Percentiles rank a stretch among this genome's conserved stretches.
Evolutionary conservation across 2,797 vertebrate species (phyloP).

Genomic region (Chaenodraco wilsoni): DNA sequence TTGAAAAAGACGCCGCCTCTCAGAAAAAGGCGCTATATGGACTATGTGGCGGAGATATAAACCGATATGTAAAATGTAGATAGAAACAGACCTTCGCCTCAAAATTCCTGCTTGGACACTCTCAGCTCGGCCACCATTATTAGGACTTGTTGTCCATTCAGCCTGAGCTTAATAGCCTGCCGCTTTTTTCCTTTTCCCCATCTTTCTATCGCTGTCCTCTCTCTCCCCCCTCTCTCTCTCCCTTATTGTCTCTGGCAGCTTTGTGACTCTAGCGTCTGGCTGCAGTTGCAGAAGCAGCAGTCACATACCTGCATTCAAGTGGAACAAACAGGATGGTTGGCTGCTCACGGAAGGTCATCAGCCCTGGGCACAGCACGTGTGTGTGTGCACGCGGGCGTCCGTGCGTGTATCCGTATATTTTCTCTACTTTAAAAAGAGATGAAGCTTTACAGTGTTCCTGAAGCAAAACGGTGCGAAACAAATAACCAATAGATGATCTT

Average conservation of each 20-base stretch:
- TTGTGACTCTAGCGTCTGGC: constrained; percentile 68
- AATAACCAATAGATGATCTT: constrained; percentile 5
- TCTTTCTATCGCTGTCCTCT: constrained; percentile 17
- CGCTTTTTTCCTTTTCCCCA: too few species aligned
- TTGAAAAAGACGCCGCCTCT: too few species aligned
- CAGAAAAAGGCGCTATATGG: too few species aligned
- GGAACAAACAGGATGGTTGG: constrained; percentile 85
- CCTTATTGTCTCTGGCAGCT: constrained; percentile 63
- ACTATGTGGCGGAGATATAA: background rate
- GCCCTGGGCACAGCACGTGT: constrained; percentile 65
- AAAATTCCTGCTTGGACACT: constrained; percentile 25
- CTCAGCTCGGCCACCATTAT: constrained; percentile 63
- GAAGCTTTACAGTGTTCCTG: constrained; percentile 32
- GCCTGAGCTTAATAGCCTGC: constrained; percentile 62
- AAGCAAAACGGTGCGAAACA: constrained; percentile 19
- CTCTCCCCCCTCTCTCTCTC: background rate
- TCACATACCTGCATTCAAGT: constrained; percentile 83
- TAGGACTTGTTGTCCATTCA: constrained; percentile 69
- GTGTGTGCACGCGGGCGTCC: background rate
- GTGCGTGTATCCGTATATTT: constrained; percentile 19
- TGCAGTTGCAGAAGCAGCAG: constrained; percentile 74
- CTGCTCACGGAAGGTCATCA: constrained; percentile 84
- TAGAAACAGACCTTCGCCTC: constrained; percentile 16
- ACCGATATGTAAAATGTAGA: constrained; percentile 19
- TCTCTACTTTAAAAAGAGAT: constrained; percentile 55